Evolutionary conservation across 1,140 invertebrate genomes (phyloP), one percentile per base, ranked within the genome.

Genomic region (Hyphantria cunea): DNA sequence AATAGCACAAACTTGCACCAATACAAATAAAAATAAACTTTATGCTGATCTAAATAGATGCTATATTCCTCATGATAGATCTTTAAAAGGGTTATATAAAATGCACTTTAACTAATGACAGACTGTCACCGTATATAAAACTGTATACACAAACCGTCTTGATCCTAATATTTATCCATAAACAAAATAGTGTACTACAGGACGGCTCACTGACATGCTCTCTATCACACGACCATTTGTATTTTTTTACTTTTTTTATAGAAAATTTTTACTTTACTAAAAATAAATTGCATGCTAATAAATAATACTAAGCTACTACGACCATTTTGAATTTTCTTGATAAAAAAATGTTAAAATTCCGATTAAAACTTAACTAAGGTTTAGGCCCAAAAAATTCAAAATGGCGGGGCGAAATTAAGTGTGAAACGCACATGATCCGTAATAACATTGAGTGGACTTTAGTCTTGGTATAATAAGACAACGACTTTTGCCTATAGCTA

Each of bases 251-350:
- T 72, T 74, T 70, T 71, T 52, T 55, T 56, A 41, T 52, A 33
- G 37, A 42, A 51, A 44, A 47, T 15, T 53, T 60, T 42, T 59
- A 49, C 17, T 60, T 51, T 60, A 60, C 48, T 75, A 73, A 72
- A 69, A 70, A 76, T 78, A 78, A 85, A 85, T 59, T 71, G 79
- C 84, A 87, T 89, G 86, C 86, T 87, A 85, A 89, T 86, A 86
- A 86, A 87, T 88, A 82, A 83, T 73, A 73, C 84, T 89, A 86
- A 82, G 73, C 80, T 80, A 82, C 65, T 60, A 49, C 77, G 64
- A 61, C 70, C 75, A 72, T 73, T 74, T 78, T 81, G 76, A 72
- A 78, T 77, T 77, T 75, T 65, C 70, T 64, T 66, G 52, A 52
- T 56, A 71, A 52, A 58, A 10, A 49, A 39, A 48, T 25, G n/a